Evolutionary conservation across 2,113 vertebrate genomes (phyloP), one percentile per base, ranked within the genome.

Genomic region (Lophius piscatorius): DNA sequence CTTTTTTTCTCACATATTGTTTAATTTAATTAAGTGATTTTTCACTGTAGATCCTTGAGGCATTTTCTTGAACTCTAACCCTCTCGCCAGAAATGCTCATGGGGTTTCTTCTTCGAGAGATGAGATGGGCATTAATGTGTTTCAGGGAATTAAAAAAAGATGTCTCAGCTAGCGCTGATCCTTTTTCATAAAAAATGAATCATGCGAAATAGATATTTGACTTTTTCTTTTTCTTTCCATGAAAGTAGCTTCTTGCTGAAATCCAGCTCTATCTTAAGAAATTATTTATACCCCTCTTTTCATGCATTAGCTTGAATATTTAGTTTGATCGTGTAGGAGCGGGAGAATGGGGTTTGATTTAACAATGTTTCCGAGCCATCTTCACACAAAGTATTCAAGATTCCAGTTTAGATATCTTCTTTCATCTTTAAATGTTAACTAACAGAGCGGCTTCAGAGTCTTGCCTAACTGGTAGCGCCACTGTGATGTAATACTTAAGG

Each of bases 241-340:
- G 9, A 52, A 38, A 58, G 16, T 38, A 33, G 23, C 35, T 10
- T 65, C 10, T 20, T 26, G 4, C 16, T 47, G 42, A 74, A 59
- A 28, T 40, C 16, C 1, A 39, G 21, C 38, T 46, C 13, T 26
- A 8, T 17, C 18, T 10, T 28, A 65, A 38, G 13, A 42, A 69
- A 57, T 73, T 9, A 63, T 60, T 65, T n/a, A 62, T 31, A 41
- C 16, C 2, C 14, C 20, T 41, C 22, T 23, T 48, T 38, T 73
- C 26, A 46, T 36, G 36, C 46, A 40, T 51, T 6, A 40, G 10
- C 1, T 3, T 5, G 2, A 1, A 45, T 34, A 5, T 56, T 21
- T 39, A 41, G 23, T 65, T n/a, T 24, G 20, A 28, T 47, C 22
- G 61, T 35, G 8, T 7, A 16, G 26, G 20, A 14, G 16, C 5